Percentiles rank a stretch among this genome's conserved stretches.
These are phyloP conservation scores for Nomia melanderi DNA, from an alignment of 1,140 invertebrate species.

Conservation along the genomic window DNA sequence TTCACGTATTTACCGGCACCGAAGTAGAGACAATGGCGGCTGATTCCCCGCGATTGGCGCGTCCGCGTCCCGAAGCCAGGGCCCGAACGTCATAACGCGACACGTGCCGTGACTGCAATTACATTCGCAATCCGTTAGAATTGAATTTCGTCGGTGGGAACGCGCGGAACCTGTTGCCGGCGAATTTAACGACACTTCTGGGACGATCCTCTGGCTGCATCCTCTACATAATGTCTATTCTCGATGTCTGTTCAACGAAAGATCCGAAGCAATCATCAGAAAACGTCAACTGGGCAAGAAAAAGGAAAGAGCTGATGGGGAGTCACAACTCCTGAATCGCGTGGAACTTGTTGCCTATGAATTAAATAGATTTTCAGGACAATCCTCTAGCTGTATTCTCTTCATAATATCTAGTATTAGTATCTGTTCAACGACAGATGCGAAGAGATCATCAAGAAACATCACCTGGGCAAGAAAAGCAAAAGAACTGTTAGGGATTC, in stretches of 20 bases:
- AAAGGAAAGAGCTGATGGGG: too few relatives aligned
- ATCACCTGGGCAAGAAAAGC: too few relatives aligned
- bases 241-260: neutral
- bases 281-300: too few relatives aligned
- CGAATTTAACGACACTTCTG: slow-evolving; percentile 28
- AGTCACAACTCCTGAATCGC: too few relatives aligned
- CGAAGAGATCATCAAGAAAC: too few relatives aligned
- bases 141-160: slow-evolving; percentile 11
- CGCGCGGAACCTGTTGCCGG: slow-evolving; percentile 40
- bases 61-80: slow-evolving; percentile 5
- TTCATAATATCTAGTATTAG: too few relatives aligned
- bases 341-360: too few relatives aligned
- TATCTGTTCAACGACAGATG: too few relatives aligned
- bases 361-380: too few relatives aligned
- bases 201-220: slow-evolving; percentile 20
- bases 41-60: slow-evolving; percentile 19
- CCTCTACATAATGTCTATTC: neutral
- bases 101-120: slow-evolving; percentile 41
- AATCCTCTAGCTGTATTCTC: too few relatives aligned
- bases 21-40: slow-evolving; percentile 15
- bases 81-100: slow-evolving; percentile 38
- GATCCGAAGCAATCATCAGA: neutral
- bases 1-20: slow-evolving; percentile 11
- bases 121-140: slow-evolving; percentile 43
- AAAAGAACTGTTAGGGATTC: too few relatives aligned